These are phyloP conservation scores for Aphis craccivora DNA, from an alignment of 1,140 invertebrate genomes.

Conservation along the genomic window DNA sequence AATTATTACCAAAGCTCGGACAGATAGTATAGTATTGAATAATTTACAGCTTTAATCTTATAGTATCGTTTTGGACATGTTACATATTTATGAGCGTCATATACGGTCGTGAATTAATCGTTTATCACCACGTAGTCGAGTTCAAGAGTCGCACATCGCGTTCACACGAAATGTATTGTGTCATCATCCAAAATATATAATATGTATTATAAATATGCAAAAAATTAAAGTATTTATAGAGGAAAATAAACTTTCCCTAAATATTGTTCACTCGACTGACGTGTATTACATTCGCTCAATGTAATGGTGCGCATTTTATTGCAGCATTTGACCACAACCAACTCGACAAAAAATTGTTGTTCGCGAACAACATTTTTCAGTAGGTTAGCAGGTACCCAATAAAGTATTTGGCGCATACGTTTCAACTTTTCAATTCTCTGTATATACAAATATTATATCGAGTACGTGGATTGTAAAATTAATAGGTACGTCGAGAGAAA, in stretches of 20 bases:
- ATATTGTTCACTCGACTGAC: not conserved
- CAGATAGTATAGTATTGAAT: not conserved
- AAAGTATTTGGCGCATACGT: too few species aligned
- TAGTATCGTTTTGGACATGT: not conserved
- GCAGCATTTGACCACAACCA: too few species aligned
- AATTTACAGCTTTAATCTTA: slow-evolving; percentile 13
- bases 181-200: not conserved
- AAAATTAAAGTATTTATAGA: not conserved
- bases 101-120: not conserved
- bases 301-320: too few species aligned
- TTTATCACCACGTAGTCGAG: not conserved
- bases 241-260: too few species aligned
- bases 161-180: not conserved
- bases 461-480: not conserved
- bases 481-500: not conserved
- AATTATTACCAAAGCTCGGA: not conserved
- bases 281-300: too few species aligned
- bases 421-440: too few species aligned
- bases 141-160: not conserved
- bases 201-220: not conserved
- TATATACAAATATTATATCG: too few species aligned
- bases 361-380: not conserved
- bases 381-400: too few species aligned
- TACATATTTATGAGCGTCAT: not conserved
- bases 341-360: not conserved